These are phyloP conservation scores for Daktulosphaira vitifoliae DNA, from an alignment of 1,140 invertebrate genomes.

Conservation along the genomic window DNA sequence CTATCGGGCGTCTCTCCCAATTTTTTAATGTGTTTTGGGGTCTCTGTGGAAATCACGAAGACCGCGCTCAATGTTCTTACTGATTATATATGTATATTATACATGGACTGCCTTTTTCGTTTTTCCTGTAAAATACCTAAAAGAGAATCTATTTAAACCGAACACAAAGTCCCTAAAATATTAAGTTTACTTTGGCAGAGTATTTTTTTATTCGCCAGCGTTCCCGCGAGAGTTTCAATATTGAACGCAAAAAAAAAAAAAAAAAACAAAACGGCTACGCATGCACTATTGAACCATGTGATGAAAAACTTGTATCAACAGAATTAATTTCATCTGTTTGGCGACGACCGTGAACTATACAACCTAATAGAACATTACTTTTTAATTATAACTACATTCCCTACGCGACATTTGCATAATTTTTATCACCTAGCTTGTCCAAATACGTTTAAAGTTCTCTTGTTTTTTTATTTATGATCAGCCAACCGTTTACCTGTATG, in stretches of 20 bases:
- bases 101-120: not conserved
- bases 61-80: not conserved
- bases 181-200: not conserved
- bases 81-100: not conserved
- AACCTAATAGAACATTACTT: too few relatives aligned
- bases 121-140: not conserved
- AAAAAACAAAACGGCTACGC: not conserved
- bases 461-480: too few relatives aligned
- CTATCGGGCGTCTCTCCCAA: too few relatives aligned
- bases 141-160: slow-evolving; percentile 29
- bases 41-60: slow-evolving; percentile 16
- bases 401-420: too few relatives aligned
- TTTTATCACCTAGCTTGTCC: too few relatives aligned
- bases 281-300: not conserved
- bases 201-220: not conserved
- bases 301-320: slow-evolving; percentile 29
- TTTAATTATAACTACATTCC: too few relatives aligned
- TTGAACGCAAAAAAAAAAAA: not conserved
- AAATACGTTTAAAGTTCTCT: too few relatives aligned
- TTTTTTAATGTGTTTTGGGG: too few relatives aligned
- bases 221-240: not conserved
- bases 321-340: too few relatives aligned
- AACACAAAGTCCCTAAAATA: slow-evolving; percentile 11
- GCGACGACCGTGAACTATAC: too few relatives aligned
- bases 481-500: too few relatives aligned